phyloP scores from a whole-genome alignment of 2,797 vertebrate species.

The Falco naumanni region DNA sequence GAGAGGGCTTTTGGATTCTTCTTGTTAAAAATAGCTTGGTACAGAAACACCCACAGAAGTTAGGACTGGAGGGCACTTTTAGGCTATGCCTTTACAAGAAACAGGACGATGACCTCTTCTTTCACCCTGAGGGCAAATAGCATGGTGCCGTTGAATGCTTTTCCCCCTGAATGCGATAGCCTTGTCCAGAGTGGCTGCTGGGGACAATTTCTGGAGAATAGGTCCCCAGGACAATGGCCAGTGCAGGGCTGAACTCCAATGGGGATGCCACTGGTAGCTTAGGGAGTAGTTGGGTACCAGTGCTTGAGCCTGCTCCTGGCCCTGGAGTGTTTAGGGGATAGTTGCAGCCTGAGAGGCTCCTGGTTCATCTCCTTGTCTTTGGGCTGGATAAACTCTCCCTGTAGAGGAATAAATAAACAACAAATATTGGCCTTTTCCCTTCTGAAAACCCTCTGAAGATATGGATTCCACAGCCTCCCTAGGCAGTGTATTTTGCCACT shows the following conservation, averaged over 20 bases:
- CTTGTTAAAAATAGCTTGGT: slow-evolving; percentile 24
- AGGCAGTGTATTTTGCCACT: background rate
- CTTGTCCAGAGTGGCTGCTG: background rate
- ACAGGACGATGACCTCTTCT: background rate
- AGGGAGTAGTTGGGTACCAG: background rate
- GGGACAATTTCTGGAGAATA: background rate
- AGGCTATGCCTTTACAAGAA: background rate
- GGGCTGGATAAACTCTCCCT: background rate
- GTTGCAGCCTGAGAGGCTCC: background rate
- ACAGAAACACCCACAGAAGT: slow-evolving; percentile 8
- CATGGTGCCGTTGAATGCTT: background rate
- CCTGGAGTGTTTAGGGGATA: background rate
- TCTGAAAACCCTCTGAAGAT: background rate
- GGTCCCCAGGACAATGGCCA: background rate
- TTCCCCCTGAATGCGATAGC: background rate
- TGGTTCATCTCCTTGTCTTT: background rate
- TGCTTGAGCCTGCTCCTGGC: background rate
- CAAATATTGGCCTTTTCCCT: slow-evolving; percentile 9
- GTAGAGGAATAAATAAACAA: background rate
- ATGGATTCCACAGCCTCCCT: background rate
- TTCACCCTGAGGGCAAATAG: background rate
- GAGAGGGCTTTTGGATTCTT: slow-evolving; percentile 31
- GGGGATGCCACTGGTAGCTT: background rate
- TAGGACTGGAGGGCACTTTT: background rate
- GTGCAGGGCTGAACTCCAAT: background rate